Percentiles rank a stretch among this genome's conserved stretches.
Conservation (phyloP, 2,888 invertebrate genomes). For the Desoria tigrina region DNA sequence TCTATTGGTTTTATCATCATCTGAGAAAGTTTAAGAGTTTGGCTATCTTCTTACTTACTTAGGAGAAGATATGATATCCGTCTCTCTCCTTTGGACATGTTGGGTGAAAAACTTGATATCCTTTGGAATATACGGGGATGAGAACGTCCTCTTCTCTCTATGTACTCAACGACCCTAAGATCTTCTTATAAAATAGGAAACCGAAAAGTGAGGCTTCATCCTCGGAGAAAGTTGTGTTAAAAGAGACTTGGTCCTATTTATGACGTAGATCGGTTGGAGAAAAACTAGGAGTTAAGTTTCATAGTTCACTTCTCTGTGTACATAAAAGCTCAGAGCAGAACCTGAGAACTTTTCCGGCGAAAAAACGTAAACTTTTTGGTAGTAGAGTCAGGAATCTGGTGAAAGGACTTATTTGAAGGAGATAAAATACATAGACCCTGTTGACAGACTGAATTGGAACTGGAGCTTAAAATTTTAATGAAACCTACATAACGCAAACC, state of each 20-base stretch:
- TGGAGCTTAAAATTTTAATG: constrained; percentile 27
- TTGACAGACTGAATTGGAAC: constrained; percentile 16
- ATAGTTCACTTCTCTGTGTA: background rate
- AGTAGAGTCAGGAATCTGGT: too few relatives aligned
- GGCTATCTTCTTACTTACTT: constrained; percentile 3
- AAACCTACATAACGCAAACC: constrained; percentile 4
- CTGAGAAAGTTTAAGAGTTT: background rate
- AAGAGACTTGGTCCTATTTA: background rate
- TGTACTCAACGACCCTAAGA: too few relatives aligned
- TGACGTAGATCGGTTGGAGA: background rate
- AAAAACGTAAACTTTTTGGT: too few relatives aligned
- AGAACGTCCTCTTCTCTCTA: too few relatives aligned
- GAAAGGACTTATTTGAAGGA: too few relatives aligned
- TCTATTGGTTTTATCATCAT: constrained; percentile 3
- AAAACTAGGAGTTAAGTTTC: constrained; percentile 5
- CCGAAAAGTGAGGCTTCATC: too few relatives aligned
- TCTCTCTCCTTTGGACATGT: background rate
- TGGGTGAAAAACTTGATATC: too few relatives aligned
- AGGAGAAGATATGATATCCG: background rate
- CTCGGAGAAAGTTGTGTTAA: too few relatives aligned
- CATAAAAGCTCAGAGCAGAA: constrained; percentile 18
- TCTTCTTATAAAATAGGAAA: too few relatives aligned
- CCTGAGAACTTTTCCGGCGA: too few relatives aligned
- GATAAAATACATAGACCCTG: too few relatives aligned
- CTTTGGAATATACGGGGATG: too few relatives aligned